phyloP scores from a whole-genome alignment of 2,113 vertebrate species.

The Cyrtonyx montezumae region DNA sequence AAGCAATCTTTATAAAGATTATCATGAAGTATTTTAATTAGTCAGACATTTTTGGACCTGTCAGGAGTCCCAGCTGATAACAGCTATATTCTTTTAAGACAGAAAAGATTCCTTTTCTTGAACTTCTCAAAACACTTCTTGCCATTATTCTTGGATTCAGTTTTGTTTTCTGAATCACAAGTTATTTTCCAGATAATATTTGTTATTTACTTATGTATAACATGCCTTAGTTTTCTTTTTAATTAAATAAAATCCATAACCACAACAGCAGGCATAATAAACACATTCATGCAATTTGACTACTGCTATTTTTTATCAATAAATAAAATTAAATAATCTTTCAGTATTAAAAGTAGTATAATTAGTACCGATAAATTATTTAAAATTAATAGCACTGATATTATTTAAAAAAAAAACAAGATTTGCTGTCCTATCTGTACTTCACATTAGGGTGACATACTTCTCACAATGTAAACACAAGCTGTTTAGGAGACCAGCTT shows the following conservation, averaged over 20 bases:
- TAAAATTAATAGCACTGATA: neutral
- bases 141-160: neutral
- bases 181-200: neutral
- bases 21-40: neutral
- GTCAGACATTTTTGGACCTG: neutral
- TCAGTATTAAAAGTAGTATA: neutral
- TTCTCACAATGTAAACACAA: neutral
- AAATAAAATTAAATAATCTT: neutral
- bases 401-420: neutral
- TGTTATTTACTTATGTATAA: neutral
- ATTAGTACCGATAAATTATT: neutral
- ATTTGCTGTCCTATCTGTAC: neutral
- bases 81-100: neutral
- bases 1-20: neutral
- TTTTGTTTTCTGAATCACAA: neutral
- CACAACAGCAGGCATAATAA: neutral
- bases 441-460: neutral
- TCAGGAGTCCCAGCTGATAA: neutral
- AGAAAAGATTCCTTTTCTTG: neutral
- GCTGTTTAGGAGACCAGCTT: neutral
- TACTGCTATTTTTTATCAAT: fast-evolving
- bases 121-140: neutral
- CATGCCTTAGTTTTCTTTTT: neutral
- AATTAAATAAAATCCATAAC: neutral
- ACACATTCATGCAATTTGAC: fast-evolving